Conservation (phyloP, 1,140 invertebrate species). For the Nymphalis io region DNA sequence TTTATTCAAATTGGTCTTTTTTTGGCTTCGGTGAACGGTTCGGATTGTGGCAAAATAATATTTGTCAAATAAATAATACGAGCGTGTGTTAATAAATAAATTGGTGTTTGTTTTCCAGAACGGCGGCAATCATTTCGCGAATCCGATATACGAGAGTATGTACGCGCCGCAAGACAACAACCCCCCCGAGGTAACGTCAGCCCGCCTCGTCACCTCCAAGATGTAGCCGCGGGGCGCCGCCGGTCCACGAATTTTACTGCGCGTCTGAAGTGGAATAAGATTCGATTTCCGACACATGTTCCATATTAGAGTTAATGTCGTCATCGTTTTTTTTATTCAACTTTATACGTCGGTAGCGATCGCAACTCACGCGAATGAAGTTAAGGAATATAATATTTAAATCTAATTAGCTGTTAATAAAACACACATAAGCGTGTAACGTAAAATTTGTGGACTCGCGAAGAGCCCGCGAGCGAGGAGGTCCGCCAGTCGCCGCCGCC, state of each 20-base stretch:
- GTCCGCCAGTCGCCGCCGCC: too few species aligned
- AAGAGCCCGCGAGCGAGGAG: background rate
- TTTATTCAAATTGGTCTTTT: too few species aligned
- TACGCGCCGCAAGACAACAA: conserved; percentile 78
- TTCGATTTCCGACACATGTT: background rate
- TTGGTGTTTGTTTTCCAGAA: conserved; percentile 46
- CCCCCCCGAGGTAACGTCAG: conserved; percentile 48
- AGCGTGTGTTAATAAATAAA: background rate
- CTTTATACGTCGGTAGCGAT: too few species aligned
- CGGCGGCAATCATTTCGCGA: conserved; percentile 86
- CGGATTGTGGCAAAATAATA: background rate
- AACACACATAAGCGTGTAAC: background rate
- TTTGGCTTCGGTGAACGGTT: too few species aligned
- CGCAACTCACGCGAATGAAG: too few species aligned
- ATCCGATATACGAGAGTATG: conserved; percentile 92
- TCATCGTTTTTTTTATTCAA: too few species aligned
- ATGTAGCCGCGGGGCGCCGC: background rate
- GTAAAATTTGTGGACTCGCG: background rate
- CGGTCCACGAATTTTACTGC: background rate
- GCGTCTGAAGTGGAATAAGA: background rate
- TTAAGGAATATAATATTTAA: too few species aligned
- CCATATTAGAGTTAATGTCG: background rate
- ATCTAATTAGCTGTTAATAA: too few species aligned
- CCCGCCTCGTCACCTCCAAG: background rate
- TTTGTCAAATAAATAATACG: background rate